Base-by-base conservation (phyloP, 2,113 vertebrate genomes). In the Syrmaticus mikado region DNA sequence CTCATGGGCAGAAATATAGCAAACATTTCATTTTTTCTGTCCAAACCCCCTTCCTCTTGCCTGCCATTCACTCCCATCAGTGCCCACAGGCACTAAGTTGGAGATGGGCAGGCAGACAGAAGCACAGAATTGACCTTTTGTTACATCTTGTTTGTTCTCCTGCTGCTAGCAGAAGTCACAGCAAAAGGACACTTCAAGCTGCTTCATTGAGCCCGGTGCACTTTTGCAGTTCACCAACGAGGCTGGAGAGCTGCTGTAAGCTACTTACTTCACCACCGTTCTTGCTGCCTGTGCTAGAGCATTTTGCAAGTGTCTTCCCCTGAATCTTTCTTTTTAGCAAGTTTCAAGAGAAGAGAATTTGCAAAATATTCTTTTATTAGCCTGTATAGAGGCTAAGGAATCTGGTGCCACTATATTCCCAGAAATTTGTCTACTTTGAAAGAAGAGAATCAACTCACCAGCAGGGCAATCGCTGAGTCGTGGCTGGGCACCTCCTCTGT, bases 401-500 rank as follows among this genome's bases (percentile, higher is more conserved):
- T 40, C 7, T 24, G 36, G 10, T 53, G 30, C 11, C 43, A 25
- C 19, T 41, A 0, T 38, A 40, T 38, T 86, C 64, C 41, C 36
- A 92, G 38, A 79, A 85, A 19, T 38, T 4, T 65, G 11, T 43
- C 57, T 68, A 8, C 60, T 89, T 70, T 67, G n/a, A 34, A 79
- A 40, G 6, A 57, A 87, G 30, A 76, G 6, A 41, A 79, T 18
- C 19, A 78, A 24, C 28, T 50, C 48, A 50, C 14, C 38, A 73
- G 17, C 2, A 1, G n/a, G 6, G 46, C 19, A 76, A 43, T 24
- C 2, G 1, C 4, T 46, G 10, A 71, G 30, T 41, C 60, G 24
- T 3, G 11, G 9, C 25, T 5, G 41, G 27, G 1, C 46, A 2
- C 20, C 27, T 40, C 13, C 24, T 55, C 34, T 2, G 0, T 65